Evolutionary conservation across 2,113 vertebrate genomes (phyloP), one percentile per base, ranked within the genome.

Genomic region (Tympanuchus pallidicinctus): DNA sequence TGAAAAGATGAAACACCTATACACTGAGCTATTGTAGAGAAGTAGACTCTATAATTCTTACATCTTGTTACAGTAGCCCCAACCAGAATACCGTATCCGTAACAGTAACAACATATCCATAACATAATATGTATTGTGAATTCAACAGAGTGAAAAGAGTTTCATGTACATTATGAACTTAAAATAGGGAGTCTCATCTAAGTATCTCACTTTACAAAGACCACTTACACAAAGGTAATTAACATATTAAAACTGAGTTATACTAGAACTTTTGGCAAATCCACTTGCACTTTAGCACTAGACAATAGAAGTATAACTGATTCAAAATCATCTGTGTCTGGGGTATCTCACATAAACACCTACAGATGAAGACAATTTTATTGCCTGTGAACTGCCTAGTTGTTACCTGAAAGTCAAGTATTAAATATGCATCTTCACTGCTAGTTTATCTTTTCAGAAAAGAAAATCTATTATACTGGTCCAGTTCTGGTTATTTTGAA

Each of bases 221-320:
- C 28, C 45, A 69, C 52, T 94, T 89, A 73, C 21, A 75, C 16
- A 18, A 27, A 90, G 54, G 11, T 73, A 79, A 93, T 84, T 87
- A 93, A 70, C 45, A 73, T 79, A 75, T 11, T 48, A 93, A 94
- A 96, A 89, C 43, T 65, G 47, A 93, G 34, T 57, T 73, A 50
- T n/a, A 59, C 38, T 60, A 78, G 32, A 90, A 82, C 45, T 84
- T 86, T 24, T 59, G 48, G 77, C 13, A 93, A 95, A 93, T 61
- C 30, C 71, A 76, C 63, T 94, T 84, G 30, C 13, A 54, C 45
- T n/a, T 90, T 65, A 78, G 43, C 38, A 75, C 12, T 21, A 86
- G 59, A 87, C 30, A 86, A 28, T 30, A 69, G 22, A 83, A 47
- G 22, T 18, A 14, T 57, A 89, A 93, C 5, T 78, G 73, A 88